Conservation (phyloP, 92 coral and sea anemone species). For the Porites evermanni region DNA sequence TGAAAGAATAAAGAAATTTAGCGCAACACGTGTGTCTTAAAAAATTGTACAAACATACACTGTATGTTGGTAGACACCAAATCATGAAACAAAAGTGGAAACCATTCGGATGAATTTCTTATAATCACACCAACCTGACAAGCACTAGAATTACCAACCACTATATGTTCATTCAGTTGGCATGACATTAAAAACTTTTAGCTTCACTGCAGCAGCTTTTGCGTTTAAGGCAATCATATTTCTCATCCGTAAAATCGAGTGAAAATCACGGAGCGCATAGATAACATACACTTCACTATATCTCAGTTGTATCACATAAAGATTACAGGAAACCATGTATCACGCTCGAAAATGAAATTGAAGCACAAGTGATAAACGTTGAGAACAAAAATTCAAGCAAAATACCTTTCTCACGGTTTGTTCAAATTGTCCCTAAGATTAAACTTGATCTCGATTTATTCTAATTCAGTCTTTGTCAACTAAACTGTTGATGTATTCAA, state of each 20-base stretch:
- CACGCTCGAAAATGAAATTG: background rate
- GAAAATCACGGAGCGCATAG: background rate
- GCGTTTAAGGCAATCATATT: background rate
- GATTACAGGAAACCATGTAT: background rate
- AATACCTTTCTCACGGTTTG: background rate
- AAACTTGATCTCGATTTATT: background rate
- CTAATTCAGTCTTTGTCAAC: slow-evolving; percentile 24
- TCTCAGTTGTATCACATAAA: background rate
- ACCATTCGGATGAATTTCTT: too few species aligned
- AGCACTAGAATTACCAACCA: background rate
- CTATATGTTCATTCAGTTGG: background rate
- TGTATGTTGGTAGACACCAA: background rate
- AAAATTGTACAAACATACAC: background rate
- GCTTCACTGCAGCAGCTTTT: background rate
- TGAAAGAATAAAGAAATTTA: background rate
- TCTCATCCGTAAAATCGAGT: slow-evolving; percentile 3
- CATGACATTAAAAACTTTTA: too few species aligned
- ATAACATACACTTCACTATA: background rate
- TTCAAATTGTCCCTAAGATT: background rate
- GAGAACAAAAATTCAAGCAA: background rate
- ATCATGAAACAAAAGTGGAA: background rate
- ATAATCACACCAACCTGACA: background rate
- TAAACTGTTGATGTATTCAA: slow-evolving; percentile 8
- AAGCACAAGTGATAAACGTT: background rate
- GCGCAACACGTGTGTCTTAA: background rate